Conservation (phyloP, 1,140 invertebrate genomes). For the Akabosia matsudoensis region DNA sequence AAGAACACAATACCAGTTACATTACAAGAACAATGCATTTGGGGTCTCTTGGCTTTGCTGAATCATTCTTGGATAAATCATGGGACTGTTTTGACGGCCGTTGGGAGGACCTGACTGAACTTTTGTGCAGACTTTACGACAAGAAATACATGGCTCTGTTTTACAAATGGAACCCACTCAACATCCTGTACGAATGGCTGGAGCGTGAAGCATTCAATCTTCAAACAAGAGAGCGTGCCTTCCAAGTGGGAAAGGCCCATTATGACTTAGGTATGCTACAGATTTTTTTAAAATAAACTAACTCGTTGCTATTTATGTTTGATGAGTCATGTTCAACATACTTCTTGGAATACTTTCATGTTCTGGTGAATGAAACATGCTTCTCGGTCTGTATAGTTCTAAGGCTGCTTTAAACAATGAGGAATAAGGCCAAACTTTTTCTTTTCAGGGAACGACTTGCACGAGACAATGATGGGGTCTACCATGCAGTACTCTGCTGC, state of each 20-base stretch:
- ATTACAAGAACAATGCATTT: neutral
- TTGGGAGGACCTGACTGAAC: neutral
- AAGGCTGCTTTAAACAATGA: no score
- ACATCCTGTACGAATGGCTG: neutral
- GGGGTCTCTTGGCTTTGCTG: neutral
- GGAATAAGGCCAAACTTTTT: no score
- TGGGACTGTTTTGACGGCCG: neutral
- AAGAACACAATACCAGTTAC: no score
- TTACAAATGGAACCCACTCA: neutral
- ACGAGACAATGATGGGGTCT: neutral
- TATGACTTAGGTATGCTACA: conserved; percentile 20
- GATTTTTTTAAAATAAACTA: no score
- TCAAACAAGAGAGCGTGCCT: neutral
- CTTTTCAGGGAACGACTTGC: conserved; percentile 28
- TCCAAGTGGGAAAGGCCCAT: neutral
- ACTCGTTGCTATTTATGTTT: no score
- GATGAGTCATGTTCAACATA: no score
- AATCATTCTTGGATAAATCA: neutral
- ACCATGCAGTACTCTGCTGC: neutral
- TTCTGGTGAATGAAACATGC: no score
- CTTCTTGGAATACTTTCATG: no score
- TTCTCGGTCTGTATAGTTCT: no score
- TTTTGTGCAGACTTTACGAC: neutral
- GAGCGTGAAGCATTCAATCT: neutral
- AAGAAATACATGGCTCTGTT: neutral